phyloP scores from a whole-genome alignment of 2,113 vertebrate species.

The Ceyx margarethae region DNA sequence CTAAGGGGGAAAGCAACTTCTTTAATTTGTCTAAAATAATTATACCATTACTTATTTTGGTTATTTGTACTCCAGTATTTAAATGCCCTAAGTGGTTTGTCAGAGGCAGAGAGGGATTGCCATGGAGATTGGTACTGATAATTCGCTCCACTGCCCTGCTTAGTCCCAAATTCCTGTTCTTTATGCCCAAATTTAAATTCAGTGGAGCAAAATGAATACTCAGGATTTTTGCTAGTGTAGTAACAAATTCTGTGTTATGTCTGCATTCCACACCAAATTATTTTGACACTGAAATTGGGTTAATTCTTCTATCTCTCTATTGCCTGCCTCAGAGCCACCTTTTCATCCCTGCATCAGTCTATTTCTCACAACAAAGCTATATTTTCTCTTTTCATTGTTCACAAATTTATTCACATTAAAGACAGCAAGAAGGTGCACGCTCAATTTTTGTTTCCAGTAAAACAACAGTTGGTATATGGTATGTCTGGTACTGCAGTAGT shows the following conservation, averaged over 20 bases:
- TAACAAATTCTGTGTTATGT: neutral
- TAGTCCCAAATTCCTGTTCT: neutral
- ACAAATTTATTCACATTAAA: neutral
- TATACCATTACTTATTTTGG: conserved; percentile 55
- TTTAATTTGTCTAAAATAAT: conserved; percentile 69
- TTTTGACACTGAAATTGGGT: neutral
- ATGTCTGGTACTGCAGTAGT: neutral
- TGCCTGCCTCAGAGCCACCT: neutral
- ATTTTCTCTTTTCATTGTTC: neutral
- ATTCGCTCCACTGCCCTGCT: neutral
- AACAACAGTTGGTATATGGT: neutral
- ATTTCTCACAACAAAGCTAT: neutral
- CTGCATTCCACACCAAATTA: accelerated
- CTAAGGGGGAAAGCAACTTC: conserved; percentile 54
- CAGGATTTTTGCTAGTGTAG: accelerated
- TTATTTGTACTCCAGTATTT: conserved; percentile 42
- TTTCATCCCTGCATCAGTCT: neutral
- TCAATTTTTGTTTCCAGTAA: neutral
- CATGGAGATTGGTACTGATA: neutral
- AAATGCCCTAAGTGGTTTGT: neutral
- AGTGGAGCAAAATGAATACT: neutral
- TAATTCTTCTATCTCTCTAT: neutral
- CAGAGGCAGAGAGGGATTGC: neutral
- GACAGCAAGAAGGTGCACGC: neutral
- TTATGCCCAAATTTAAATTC: neutral